A percentile compares a stretch with the other conserved stretches of the same genome.
Conservation (phyloP, 2,113 vertebrate genomes). For the Apus apus region DNA sequence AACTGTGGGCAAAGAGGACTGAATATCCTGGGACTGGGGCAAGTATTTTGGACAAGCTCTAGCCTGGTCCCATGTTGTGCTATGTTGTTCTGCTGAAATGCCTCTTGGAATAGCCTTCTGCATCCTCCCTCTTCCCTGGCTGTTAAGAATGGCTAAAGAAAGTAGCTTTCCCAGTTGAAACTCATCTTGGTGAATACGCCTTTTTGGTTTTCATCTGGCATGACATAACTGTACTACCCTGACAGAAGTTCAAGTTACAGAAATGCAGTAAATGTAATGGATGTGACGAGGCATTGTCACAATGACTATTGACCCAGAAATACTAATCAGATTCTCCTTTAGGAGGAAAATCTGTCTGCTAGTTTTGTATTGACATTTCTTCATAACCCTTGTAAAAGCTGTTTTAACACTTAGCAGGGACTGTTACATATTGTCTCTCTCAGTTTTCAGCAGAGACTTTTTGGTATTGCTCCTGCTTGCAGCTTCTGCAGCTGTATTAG, state of each 20-base stretch:
- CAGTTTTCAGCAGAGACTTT: not conserved
- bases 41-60: not conserved
- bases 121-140: not conserved
- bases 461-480: not conserved
- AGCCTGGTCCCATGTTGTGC: not conserved
- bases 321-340: not conserved
- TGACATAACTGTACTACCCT: not conserved
- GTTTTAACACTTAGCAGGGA: not conserved
- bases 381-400: constrained; percentile 21
- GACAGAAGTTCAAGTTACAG: not conserved
- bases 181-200: not conserved
- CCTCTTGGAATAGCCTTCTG: not conserved
- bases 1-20: not conserved
- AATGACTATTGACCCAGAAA: constrained; percentile 17
- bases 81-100: not conserved
- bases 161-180: not conserved
- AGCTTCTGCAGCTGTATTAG: constrained; percentile 1
- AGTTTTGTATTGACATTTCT: not conserved
- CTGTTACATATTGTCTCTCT: not conserved
- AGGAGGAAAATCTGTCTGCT: constrained; percentile 3
- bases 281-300: not conserved
- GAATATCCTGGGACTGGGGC: not conserved
- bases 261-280: not conserved
- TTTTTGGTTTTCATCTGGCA: not conserved
- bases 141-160: not conserved